Conservation (phyloP, 2,113 vertebrate species). For the Cephalopholis sonnerati region DNA sequence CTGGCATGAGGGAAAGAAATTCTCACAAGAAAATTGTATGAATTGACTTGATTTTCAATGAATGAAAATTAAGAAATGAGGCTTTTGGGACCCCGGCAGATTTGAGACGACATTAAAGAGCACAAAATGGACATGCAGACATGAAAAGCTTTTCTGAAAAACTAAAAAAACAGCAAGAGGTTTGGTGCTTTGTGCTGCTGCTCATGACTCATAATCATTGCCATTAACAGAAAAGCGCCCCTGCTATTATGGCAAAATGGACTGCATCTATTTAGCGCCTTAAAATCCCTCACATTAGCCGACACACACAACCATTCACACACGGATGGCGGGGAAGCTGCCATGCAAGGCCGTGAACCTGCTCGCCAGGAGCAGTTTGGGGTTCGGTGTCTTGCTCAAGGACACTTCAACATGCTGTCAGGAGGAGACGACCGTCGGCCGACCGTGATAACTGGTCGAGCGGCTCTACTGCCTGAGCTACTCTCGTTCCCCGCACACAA, state of each 20-base stretch:
- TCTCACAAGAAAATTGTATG: not conserved
- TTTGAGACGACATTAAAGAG: conserved; percentile 28
- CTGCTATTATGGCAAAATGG: conserved; percentile 31
- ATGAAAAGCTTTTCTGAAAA: conserved; percentile 1
- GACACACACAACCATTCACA: not conserved
- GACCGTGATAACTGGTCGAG: not conserved
- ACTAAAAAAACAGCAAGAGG: not conserved
- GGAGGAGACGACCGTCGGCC: not conserved
- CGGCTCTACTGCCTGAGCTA: conserved; percentile 1
- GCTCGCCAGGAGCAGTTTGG: conserved; percentile 45
- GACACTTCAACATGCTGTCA: conserved; percentile 46
- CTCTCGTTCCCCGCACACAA: conserved; percentile 3
- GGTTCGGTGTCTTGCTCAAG: conserved; percentile 33
- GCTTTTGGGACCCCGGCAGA: not conserved
- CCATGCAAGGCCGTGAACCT: conserved; percentile 45
- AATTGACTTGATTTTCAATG: not conserved
- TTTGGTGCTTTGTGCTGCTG: conserved; percentile 34
- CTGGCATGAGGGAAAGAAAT: not conserved
- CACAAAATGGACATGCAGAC: conserved; percentile 15
- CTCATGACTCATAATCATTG: conserved; percentile 33
- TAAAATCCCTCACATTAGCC: conserved; percentile 3
- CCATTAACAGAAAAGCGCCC: conserved; percentile 23
- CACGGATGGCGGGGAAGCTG: conserved; percentile 27
- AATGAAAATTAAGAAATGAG: conserved; percentile 12
- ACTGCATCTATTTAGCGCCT: conserved; percentile 23